Base-by-base conservation (phyloP, 1,140 invertebrate genomes). In the Babylonia areolata region DNA sequence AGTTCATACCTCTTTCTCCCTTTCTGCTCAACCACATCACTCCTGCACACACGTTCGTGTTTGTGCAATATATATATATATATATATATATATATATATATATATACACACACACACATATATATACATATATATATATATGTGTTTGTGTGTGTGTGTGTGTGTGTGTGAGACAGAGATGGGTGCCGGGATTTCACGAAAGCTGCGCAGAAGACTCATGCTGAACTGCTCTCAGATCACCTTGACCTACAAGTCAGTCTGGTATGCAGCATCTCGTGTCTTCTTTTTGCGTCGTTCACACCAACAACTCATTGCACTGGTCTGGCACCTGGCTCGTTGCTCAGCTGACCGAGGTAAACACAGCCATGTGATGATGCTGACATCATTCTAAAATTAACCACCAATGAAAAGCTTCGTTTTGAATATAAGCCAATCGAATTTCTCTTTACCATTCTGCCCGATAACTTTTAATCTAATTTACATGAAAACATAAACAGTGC, bases 401-500 rank as follows among this genome's bases (percentile, higher is more conserved):
- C 90, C 87, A 89, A 91, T 90, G 58, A 87, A 64, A 86, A 87
- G 17, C 39, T 9, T 20, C 35, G 39, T 78, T 12, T 5, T 33
- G 9, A 2, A 28, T 0, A 3, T 37, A n/a, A 83, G 69, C 90
- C 88, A 91, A 90, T 89, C 85, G 80, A 39, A 79, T 51, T 2
- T 35, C 3, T 3, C 20, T n/a, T 31, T 77, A 23, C 58, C 37
- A 84, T 87, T 88, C 85, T 75, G 80, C 83, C 86, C 87, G 87
- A 85, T 6, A 23, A 33, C 37, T 83, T 31, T 79, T 15, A 17
- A 46, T n/a, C 84, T 81, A 88, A 91, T 90, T 90, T 88, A 81
- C 88, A 91, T 91, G 91, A 87, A 89, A 91, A 91, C 89, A 92
- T 90, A 92, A 87, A 89, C 87, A 90, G 85, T 91, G 85, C 90